Conservation (phyloP, 2,113 vertebrate genomes). For the Brachyhypopomus occidentalis region DNA sequence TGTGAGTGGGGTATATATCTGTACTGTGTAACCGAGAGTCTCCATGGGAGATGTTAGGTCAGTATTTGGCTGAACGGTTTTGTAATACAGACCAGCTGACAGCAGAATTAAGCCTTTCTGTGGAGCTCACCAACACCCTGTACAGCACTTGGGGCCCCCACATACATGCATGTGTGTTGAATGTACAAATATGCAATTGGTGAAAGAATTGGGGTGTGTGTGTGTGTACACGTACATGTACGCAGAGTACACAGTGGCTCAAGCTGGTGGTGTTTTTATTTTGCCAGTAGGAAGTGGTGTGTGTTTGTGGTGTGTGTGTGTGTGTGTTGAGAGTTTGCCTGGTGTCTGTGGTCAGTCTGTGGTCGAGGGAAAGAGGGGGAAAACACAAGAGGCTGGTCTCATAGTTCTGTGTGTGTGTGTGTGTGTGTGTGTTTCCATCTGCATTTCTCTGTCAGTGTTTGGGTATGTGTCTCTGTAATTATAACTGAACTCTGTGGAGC, state of each 20-base stretch:
- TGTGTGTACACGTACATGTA: neutral
- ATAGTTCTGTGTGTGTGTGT: conserved; percentile 7
- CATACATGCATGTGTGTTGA: neutral
- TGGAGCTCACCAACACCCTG: conserved; percentile 26
- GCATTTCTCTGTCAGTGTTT: neutral
- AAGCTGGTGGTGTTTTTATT: conserved; percentile 36
- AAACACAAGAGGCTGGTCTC: conserved; percentile 12
- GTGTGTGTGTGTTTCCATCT: neutral
- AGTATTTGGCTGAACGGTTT: conserved; percentile 48
- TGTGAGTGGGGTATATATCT: conserved; percentile 23
- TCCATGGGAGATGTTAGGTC: conserved; percentile 50
- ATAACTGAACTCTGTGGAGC: conserved; percentile 26
- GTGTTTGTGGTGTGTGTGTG: conserved; percentile 38
- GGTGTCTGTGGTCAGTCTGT: conserved; percentile 38
- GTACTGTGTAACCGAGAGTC: conserved; percentile 44
- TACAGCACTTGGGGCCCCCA: conserved; percentile 3
- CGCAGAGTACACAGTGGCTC: conserved; percentile 7
- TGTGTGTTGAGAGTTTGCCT: conserved; percentile 43
- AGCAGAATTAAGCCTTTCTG: conserved; percentile 18
- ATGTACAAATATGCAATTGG: too few relatives aligned
- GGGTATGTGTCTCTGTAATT: conserved; percentile 27
- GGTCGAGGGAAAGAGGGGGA: neutral
- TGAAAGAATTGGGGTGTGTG: neutral
- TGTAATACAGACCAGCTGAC: conserved; percentile 53
- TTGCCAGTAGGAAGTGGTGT: conserved; percentile 49